Evolutionary conservation across 2,888 invertebrate genomes (phyloP).

Genomic region (Pecten maximus): DNA sequence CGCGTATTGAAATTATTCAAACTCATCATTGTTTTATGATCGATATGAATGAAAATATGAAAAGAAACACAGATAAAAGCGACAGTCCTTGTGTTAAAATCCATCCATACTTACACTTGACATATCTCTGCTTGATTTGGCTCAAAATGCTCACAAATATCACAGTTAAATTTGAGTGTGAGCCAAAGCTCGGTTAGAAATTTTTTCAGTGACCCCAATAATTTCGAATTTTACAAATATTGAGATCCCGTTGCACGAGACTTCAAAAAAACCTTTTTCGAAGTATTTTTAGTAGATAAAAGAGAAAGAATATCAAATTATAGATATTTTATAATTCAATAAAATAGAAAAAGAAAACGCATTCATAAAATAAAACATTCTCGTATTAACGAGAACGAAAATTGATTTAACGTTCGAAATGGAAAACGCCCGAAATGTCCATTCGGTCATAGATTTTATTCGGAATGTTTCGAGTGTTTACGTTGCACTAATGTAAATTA

Average conservation of each 20-base stretch:
- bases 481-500: background rate
- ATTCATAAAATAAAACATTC: background rate
- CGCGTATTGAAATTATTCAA: constrained; percentile 1
- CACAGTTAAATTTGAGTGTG: constrained; percentile 4
- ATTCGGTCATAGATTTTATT: background rate
- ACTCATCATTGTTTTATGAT: constrained; percentile 14
- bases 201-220: constrained; percentile 11
- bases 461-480: background rate
- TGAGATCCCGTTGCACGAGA: background rate
- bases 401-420: background rate
- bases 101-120: constrained; percentile 59
- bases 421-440: background rate
- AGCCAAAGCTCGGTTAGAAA: constrained; percentile 5
- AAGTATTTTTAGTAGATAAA: background rate
- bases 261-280: background rate
- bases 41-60: constrained; percentile 9
- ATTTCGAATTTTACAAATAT: constrained; percentile 31
- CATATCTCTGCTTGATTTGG: constrained; percentile 51
- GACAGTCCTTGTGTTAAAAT: background rate
- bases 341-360: background rate
- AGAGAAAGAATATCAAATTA: background rate
- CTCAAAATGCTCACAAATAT: background rate
- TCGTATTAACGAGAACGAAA: background rate
- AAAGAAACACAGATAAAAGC: background rate
- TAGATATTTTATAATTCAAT: background rate